phyloP scores from a whole-genome alignment of 2,888 invertebrate species.

The Exephanes ischioxanthus region DNA sequence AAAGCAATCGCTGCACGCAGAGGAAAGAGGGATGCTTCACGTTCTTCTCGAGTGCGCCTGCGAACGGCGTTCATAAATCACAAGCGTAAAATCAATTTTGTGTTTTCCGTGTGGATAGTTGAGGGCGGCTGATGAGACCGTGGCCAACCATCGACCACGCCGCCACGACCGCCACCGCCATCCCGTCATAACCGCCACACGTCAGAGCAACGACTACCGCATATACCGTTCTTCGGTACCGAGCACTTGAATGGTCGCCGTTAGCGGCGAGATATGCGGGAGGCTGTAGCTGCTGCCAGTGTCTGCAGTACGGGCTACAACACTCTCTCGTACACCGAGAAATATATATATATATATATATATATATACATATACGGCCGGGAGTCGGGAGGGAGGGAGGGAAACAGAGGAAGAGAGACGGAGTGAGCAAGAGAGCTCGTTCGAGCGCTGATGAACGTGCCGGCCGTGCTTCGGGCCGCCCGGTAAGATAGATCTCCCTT shows the following conservation, averaged over 20 bases:
- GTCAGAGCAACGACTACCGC: slow-evolving; percentile 24
- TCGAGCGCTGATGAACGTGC: slow-evolving; percentile 75
- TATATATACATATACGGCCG: background rate
- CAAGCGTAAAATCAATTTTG: slow-evolving; percentile 76
- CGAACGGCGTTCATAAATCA: slow-evolving; percentile 76
- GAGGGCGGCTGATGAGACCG: slow-evolving; percentile 29
- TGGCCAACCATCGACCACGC: slow-evolving; percentile 34
- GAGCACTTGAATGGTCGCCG: slow-evolving; percentile 39
- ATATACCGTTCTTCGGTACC: slow-evolving; percentile 26
- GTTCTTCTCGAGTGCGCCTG: slow-evolving; percentile 61
- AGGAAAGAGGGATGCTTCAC: background rate
- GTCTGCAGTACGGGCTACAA: slow-evolving; percentile 14
- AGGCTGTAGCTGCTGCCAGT: slow-evolving; percentile 52
- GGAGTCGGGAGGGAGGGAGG: no score
- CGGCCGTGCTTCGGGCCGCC: slow-evolving; percentile 69
- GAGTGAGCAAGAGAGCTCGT: slow-evolving; percentile 68
- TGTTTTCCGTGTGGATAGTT: slow-evolving; percentile 58
- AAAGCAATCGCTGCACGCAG: background rate
- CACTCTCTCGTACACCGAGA: slow-evolving; percentile 17
- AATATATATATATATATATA: background rate
- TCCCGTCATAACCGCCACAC: slow-evolving; percentile 27
- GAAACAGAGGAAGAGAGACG: slow-evolving; percentile 17
- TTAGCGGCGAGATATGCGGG: slow-evolving; percentile 54
- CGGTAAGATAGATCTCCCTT: slow-evolving; percentile 75
- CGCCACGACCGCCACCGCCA: slow-evolving; percentile 25